Evolutionary conservation across 2,113 vertebrate species (phyloP).

Genomic region (Anser brachyrhynchus): DNA sequence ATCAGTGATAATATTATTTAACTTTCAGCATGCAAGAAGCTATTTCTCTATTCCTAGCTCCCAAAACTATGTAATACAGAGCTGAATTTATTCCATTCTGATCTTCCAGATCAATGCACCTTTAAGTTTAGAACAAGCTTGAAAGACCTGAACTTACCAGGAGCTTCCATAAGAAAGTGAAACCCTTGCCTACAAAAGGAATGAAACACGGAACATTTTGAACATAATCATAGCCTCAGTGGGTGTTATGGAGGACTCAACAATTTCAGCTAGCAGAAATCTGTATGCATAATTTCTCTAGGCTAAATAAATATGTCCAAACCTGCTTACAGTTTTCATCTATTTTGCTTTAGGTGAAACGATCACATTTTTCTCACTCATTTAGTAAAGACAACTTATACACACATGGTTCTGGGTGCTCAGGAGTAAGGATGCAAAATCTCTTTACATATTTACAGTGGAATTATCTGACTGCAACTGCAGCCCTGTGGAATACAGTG

Average conservation of each 20-base stretch:
- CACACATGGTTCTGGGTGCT: not conserved
- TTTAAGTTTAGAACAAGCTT: not conserved
- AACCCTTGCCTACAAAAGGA: not conserved
- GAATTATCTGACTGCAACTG: not conserved
- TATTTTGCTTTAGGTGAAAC: not conserved
- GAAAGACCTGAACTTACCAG: not conserved
- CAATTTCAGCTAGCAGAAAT: not conserved
- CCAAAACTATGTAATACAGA: not conserved
- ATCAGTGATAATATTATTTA: not conserved
- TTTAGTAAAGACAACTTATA: not conserved
- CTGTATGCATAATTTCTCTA: rapidly evolving
- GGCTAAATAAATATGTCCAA: not conserved
- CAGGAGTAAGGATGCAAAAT: not conserved
- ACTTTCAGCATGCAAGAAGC: not conserved
- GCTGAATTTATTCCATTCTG: not conserved
- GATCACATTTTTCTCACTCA: not conserved
- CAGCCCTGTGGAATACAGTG: not conserved
- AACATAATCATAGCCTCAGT: not conserved
- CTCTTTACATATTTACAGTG: not conserved
- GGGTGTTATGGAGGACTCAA: not conserved
- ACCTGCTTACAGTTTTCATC: not conserved
- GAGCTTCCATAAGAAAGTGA: not conserved
- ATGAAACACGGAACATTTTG: not conserved
- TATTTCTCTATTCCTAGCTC: not conserved
- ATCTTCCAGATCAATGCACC: not conserved